Evolutionary conservation across 2,797 vertebrate genomes (phyloP), one percentile per base, ranked within the genome.

Genomic region (Enteromius paludinosus): DNA sequence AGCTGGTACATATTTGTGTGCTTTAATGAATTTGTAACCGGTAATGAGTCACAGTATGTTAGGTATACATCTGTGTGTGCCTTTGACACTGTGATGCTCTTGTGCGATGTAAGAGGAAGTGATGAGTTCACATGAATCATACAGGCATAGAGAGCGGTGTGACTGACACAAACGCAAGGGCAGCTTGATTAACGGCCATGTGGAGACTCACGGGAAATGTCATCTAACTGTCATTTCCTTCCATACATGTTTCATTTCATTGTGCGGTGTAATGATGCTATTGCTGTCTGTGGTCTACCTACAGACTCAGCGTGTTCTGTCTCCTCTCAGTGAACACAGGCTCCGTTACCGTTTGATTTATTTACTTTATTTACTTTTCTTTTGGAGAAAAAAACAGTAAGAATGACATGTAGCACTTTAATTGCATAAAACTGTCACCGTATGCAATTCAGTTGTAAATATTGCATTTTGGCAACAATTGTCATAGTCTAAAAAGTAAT

Each of bases 181-280:
- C 75, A 77, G 59, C 41, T 77, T 28, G 59, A 45, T 77, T 25
- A 64, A 33, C 18, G 25, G 41, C 59, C 59, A 65, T 33, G 75
- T 77, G 75, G 59, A 45, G 75, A 64, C 75, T 77, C 73, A 76
- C 38, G 0, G 73, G 73, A 77, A 77, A 77, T 77, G 59, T 77
- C 59, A 64, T 77, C 75, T 33, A 77, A 77, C 75, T 77, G 75
- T 33, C 59, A 77, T 77, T 77, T 77, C 59, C 75, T 77, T 77
- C 25, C 25, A 47, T 65, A 12, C 2, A 62, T 2, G 17, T 77
- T 77, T 47, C 59, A 23, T 49, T 77, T 77, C 59, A 65, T 77
- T 47, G 38, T 20, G 59, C 41, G 14, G 41, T 33, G 75, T 64
- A 62, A 77, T 64, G 75, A 77, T 14, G 38, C 41, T 18, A n/a